phyloP scores from a whole-genome alignment of 2,888 invertebrate genomes.

The Lasioglossum lativentre region DNA sequence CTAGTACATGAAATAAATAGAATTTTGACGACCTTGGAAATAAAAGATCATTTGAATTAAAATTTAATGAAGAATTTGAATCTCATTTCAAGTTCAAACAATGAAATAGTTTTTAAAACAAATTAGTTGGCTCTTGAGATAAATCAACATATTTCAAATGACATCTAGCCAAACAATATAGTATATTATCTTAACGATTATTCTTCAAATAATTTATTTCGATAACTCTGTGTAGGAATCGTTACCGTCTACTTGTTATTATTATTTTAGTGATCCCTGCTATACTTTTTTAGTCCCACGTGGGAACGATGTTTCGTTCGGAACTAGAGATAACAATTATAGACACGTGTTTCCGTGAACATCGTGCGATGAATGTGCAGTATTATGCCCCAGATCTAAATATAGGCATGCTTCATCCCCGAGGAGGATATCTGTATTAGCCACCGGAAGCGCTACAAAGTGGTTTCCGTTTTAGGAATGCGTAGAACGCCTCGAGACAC shows the following conservation, averaged over 20 bases:
- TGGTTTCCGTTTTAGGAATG: conserved; percentile 68
- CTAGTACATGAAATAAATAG: too few species aligned
- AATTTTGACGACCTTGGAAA: too few species aligned
- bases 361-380: conserved; percentile 65
- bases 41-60: too few species aligned
- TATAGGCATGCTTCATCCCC: conserved; percentile 74
- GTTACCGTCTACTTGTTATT: not conserved
- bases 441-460: conserved; percentile 68
- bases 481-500: conserved; percentile 24
- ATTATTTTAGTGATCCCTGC: not conserved
- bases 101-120: too few species aligned
- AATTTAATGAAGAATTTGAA: too few species aligned
- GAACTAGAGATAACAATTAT: conserved; percentile 50
- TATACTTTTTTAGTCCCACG: not conserved
- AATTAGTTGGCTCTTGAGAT: too few species aligned
- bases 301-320: conserved; percentile 28
- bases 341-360: conserved; percentile 56
- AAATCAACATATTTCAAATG: too few species aligned
- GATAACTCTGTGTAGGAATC: not conserved
- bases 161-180: too few species aligned
- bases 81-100: too few species aligned
- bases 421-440: conserved; percentile 74
- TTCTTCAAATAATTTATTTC: too few species aligned
- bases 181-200: too few species aligned
- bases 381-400: conserved; percentile 72